Evolutionary conservation across 2,113 vertebrate species (phyloP), one percentile per base, ranked within the genome.

Genomic region (Dicaeum eximium): DNA sequence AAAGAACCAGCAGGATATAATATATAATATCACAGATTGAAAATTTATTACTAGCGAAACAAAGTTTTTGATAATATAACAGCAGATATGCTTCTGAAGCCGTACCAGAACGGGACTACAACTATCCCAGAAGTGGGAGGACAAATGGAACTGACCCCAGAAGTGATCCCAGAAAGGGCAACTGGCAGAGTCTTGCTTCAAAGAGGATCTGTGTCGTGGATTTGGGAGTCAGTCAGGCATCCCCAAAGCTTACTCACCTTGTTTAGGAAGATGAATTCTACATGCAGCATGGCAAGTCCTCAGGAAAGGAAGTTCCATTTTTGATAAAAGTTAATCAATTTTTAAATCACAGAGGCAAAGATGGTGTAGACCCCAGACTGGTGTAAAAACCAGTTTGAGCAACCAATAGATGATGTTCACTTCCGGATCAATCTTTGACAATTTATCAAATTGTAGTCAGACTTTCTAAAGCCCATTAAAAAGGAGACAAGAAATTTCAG

Each of bases 201-300:
- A 80, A 58, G 16, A 23, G 6, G 2, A 31, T 28, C 15, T 2
- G 0, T 42, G 15, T 12, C n/a, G 19, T 20, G 18, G 9, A 51
- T 15, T 2, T 31, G 3, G 2, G n/a, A 56, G n/a, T 71, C 61
- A 53, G 16, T 3, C n/a, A 53, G n/a, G 5, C 2, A 7, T 42
- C 10, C 13, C 5, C 18, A 56, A 78, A 65, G 20, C 71, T 71
- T 16, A 20, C 0, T 0, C 4, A 57, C 9, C 6, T 8, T 24
- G 1, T 57, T 71, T 30, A 50, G 6, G 40, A 80, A 77, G 53
- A 28, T 14, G 7, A 86, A 27, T 73, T 23, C 7, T 48, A 21
- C 25, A 6, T 17, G 7, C 11, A 75, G 1, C 8, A 28, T 4
- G 11, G 9, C 7, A 61, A 70, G 13, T 51, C 7, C 7, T 47